Conservation (phyloP, 2,113 vertebrate species). For the Daubentonia madagascariensis region DNA sequence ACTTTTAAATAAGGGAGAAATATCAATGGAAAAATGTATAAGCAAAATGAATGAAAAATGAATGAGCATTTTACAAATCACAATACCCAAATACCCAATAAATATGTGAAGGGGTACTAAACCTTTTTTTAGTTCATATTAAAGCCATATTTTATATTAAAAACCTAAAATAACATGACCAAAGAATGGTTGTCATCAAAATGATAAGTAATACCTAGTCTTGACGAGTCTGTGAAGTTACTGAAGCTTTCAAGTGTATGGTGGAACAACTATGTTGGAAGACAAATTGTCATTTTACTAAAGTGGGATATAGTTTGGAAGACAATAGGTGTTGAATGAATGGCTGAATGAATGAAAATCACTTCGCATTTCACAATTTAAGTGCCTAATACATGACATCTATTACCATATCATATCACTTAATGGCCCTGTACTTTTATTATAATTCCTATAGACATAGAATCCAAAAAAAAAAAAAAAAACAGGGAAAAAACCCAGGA, state of each 20-base stretch:
- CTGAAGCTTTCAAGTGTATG: not conserved
- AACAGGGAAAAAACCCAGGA: not conserved
- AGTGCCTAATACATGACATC: not conserved
- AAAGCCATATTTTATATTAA: not conserved
- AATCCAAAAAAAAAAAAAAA: not conserved
- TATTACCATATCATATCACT: not conserved
- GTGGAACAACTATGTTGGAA: not conserved
- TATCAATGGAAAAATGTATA: not conserved
- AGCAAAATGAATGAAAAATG: not conserved
- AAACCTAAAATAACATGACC: not conserved
- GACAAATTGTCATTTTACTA: not conserved
- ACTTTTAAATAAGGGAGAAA: not conserved
- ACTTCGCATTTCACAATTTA: not conserved
- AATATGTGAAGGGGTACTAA: not conserved
- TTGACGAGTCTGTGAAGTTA: not conserved
- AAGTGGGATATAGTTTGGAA: not conserved
- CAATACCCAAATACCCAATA: not conserved
- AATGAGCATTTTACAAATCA: not conserved
- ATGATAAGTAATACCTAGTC: not conserved
- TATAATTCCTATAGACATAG: not conserved
- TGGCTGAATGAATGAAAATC: not conserved
- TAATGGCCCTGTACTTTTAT: not conserved
- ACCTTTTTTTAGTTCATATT: not conserved
- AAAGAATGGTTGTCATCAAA: not conserved
- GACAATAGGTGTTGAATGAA: not conserved